A percentile compares a stretch with the other conserved stretches of the same genome.
These are phyloP conservation scores for Spea multiplicata DNA, from an alignment of 2,113 vertebrate species.

Conservation along the genomic window DNA sequence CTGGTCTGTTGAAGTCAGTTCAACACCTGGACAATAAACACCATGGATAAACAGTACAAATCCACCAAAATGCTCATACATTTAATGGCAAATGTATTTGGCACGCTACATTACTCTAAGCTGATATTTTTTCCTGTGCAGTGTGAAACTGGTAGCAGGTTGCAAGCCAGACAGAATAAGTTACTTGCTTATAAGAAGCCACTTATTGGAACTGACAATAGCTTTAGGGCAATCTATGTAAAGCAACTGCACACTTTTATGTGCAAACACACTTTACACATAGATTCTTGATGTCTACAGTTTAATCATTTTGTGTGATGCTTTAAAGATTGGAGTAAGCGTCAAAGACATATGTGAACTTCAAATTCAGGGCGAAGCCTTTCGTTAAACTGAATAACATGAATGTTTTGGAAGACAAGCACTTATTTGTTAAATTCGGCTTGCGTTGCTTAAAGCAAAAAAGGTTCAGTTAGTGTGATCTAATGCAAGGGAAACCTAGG, in stretches of 20 bases:
- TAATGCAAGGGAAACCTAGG: no score
- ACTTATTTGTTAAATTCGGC: no score
- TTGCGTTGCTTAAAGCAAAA: no score
- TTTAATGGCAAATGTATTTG: slow-evolving; percentile 31
- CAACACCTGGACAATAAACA: background rate
- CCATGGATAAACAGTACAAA: slow-evolving; percentile 2
- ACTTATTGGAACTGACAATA: slow-evolving; percentile 45
- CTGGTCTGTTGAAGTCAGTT: no score
- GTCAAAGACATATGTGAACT: slow-evolving; percentile 22
- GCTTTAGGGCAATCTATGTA: slow-evolving; percentile 44
- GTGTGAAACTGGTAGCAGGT: slow-evolving; percentile 31
- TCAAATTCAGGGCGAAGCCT: background rate
- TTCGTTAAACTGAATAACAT: background rate
- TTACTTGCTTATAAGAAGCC: slow-evolving; percentile 35
- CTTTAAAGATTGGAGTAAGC: slow-evolving; percentile 37
- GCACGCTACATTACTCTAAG: slow-evolving; percentile 29
- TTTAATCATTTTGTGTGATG: slow-evolving; percentile 41
- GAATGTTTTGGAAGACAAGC: no score
- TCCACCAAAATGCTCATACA: slow-evolving; percentile 30
- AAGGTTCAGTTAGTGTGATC: no score
- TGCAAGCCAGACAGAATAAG: slow-evolving; percentile 43
- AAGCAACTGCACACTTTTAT: slow-evolving; percentile 42
- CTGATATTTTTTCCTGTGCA: slow-evolving; percentile 24
- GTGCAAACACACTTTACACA: slow-evolving; percentile 36
- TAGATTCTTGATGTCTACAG: slow-evolving; percentile 41